These are phyloP conservation scores for Adelosebastes latens DNA, from an alignment of 2,797 vertebrate genomes.

Conservation along the genomic window DNA sequence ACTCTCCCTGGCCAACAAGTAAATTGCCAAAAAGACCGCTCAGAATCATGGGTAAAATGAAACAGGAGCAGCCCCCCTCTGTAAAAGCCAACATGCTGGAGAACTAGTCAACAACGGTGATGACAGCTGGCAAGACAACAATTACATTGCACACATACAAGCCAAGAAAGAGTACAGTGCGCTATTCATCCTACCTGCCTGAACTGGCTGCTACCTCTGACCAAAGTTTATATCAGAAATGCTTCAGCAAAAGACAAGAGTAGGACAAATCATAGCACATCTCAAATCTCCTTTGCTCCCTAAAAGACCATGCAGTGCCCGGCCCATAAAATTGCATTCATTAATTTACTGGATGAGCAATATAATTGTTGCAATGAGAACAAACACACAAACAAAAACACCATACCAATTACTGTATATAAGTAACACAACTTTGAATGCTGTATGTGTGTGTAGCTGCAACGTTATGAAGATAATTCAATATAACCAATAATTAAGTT, in stretches of 20 bases:
- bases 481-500: conserved; percentile 4
- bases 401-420: background rate
- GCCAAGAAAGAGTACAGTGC: background rate
- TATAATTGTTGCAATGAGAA: background rate
- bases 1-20: conserved; percentile 16
- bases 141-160: conserved; percentile 20
- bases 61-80: conserved; percentile 13
- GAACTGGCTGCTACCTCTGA: background rate
- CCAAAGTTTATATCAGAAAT: background rate
- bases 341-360: background rate
- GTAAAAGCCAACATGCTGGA: conserved; percentile 30
- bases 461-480: conserved; percentile 16
- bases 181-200: background rate
- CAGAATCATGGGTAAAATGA: conserved; percentile 21
- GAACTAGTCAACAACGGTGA: conserved; percentile 35
- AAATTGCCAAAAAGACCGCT: conserved; percentile 44
- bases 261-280: background rate
- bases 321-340: background rate
- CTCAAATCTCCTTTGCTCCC: background rate
- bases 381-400: background rate
- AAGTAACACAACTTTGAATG: background rate
- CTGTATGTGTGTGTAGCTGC: background rate
- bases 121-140: conserved; percentile 44
- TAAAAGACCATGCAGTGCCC: background rate
- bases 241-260: background rate